Evolutionary conservation across 2,888 invertebrate genomes (phyloP).

Genomic region (Hemicrepidius hirtus): DNA sequence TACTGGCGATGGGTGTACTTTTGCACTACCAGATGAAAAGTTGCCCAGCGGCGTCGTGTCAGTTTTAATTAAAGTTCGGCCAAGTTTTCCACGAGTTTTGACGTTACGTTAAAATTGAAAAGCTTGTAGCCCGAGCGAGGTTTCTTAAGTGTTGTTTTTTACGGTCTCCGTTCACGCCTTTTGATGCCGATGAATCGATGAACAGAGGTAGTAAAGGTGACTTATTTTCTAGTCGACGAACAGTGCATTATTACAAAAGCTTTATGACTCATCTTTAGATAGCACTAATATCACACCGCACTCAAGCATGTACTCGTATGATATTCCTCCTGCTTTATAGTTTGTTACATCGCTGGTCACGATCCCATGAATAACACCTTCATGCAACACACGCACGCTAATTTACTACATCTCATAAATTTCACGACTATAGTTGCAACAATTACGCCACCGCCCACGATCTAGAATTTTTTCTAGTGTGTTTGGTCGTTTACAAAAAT

Average conservation of each 20-base stretch:
- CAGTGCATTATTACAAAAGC: slow-evolving; percentile 12
- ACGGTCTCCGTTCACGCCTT: slow-evolving; percentile 38
- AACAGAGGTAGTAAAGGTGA: slow-evolving; percentile 22
- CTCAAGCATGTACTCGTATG: slow-evolving; percentile 26
- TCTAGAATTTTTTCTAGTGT: background rate
- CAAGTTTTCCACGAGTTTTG: slow-evolving; percentile 61
- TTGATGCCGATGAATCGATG: slow-evolving; percentile 38
- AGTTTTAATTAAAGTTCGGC: slow-evolving; percentile 61
- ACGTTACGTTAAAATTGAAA: slow-evolving; percentile 62
- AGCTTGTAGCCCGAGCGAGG: slow-evolving; percentile 49
- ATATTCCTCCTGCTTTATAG: slow-evolving; percentile 18
- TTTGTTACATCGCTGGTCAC: slow-evolving; percentile 26
- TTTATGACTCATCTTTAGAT: slow-evolving; percentile 26
- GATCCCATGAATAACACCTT: slow-evolving; percentile 31
- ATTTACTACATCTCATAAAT: slow-evolving; percentile 14
- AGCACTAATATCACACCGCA: slow-evolving; percentile 21
- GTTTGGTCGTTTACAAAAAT: slow-evolving; percentile 4
- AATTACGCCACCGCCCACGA: background rate
- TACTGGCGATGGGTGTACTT: slow-evolving; percentile 52
- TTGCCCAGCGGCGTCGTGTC: slow-evolving; percentile 56
- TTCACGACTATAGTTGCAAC: slow-evolving; percentile 4
- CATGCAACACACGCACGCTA: slow-evolving; percentile 30
- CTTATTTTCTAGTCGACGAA: slow-evolving; percentile 20
- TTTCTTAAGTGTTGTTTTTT: slow-evolving; percentile 41
- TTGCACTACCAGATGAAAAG: slow-evolving; percentile 51